Percentiles rank a stretch among this genome's conserved stretches.
These are phyloP conservation scores for Gallinago media DNA, from an alignment of 2,113 vertebrate genomes.

Conservation along the genomic window DNA sequence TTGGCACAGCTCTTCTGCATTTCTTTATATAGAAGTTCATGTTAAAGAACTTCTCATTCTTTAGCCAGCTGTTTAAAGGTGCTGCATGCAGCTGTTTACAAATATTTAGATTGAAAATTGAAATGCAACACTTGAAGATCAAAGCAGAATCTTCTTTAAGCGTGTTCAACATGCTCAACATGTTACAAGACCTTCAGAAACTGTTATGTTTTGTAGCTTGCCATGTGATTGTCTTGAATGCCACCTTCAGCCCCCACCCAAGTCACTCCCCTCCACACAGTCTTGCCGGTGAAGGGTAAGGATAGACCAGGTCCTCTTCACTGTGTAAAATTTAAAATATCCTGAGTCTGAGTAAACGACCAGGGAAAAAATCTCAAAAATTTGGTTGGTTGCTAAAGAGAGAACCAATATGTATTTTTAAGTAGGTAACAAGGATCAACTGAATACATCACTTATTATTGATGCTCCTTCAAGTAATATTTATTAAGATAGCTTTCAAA, in stretches of 20 bases:
- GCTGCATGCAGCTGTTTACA: not conserved
- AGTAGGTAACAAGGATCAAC: not conserved
- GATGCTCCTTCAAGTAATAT: not conserved
- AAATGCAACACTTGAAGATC: not conserved
- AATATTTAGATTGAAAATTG: not conserved
- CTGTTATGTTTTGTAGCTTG: not conserved
- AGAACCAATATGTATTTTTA: not conserved
- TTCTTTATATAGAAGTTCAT: not conserved
- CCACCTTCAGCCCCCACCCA: not conserved
- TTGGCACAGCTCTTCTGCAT: not conserved
- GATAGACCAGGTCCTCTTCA: not conserved
- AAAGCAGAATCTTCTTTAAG: not conserved
- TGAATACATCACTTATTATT: not conserved
- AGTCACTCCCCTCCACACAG: accelerated
- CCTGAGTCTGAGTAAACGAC: not conserved
- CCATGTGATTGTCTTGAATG: not conserved
- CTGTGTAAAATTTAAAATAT: not conserved
- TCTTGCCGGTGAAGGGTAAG: not conserved
- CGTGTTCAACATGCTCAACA: not conserved
- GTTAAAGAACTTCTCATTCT: not conserved
- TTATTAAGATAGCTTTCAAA: not conserved
- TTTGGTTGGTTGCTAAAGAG: not conserved
- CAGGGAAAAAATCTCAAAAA: not conserved
- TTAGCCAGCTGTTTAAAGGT: not conserved
- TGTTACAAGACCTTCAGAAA: not conserved